Evolutionary conservation across 2,113 vertebrate genomes (phyloP).

Genomic region (sheep (Ovis aries)): ARS-UI_Ramb_v3.0 NC_056062.1:61910501-61911000

Average conservation of each 20-base stretch:
- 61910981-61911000: not conserved
- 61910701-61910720: not conserved
- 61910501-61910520: not conserved
- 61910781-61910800: not conserved
- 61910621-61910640: not conserved
- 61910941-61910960: not conserved
- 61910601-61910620: not conserved
- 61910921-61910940: not conserved
- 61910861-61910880: not conserved
- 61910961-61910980: not conserved
- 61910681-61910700: not conserved
- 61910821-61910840: not conserved
- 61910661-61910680: not conserved
- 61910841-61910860: not conserved
- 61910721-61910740: slow-evolving; percentile 4
- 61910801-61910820: not conserved
- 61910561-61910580: not conserved
- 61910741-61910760: not conserved
- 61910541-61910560: not conserved
- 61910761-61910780: not conserved
- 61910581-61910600: slow-evolving; percentile 22
- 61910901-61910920: not conserved
- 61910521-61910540: not conserved
- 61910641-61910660: not conserved
- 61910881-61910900: not conserved